A percentile compares a stretch with the other conserved stretches of the same genome.
Evolutionary conservation across 2,113 vertebrate species (phyloP).

Genomic region (Puma concolor): DNA sequence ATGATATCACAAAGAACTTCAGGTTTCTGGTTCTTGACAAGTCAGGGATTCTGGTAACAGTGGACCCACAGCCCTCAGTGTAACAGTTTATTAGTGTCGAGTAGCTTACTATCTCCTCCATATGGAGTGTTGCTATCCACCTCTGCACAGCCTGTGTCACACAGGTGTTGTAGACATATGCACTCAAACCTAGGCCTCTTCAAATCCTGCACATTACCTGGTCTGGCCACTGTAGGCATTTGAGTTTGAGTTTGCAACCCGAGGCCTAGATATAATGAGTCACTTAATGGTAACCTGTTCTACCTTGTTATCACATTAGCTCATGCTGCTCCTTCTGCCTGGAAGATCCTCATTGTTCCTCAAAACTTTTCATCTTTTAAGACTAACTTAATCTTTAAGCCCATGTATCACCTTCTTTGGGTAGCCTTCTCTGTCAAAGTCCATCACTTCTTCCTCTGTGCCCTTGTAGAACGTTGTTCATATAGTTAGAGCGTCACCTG

Average conservation of each 20-base stretch:
- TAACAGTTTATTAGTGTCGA: background rate
- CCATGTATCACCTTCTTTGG: background rate
- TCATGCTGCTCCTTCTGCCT: background rate
- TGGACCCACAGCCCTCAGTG: background rate
- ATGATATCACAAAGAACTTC: background rate
- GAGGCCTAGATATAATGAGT: background rate
- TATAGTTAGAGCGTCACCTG: background rate
- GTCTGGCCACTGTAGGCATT: background rate
- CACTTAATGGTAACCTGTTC: background rate
- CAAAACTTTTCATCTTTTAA: background rate
- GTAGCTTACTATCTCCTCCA: no score
- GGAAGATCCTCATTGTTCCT: background rate
- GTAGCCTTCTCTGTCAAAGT: background rate
- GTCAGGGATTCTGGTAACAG: background rate
- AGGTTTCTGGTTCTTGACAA: background rate
- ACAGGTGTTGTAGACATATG: no score
- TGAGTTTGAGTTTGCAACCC: background rate
- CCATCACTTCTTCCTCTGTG: background rate
- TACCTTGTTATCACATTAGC: background rate
- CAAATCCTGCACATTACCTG: background rate
- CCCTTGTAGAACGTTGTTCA: background rate
- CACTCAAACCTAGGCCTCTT: background rate
- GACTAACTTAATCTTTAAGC: background rate
- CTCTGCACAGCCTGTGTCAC: no score
- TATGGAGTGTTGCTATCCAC: background rate